Evolutionary conservation across 2,797 vertebrate species (phyloP).

Genomic region (Pangasius larnaudii): DNA sequence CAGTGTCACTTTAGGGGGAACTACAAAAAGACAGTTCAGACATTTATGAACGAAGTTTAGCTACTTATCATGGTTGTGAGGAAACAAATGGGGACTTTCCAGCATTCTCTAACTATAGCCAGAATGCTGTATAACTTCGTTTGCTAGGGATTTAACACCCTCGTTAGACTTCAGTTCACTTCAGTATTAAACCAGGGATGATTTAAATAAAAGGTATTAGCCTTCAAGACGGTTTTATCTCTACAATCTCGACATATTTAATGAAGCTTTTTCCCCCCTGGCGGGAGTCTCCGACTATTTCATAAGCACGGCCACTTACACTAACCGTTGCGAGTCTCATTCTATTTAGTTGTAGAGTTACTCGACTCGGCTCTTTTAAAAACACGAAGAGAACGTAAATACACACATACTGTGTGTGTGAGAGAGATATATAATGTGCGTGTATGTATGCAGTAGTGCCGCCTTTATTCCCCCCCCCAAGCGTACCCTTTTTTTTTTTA

Average conservation of each 20-base stretch:
- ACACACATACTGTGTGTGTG: not conserved
- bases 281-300: not conserved
- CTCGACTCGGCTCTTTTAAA: too few relatives aligned
- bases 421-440: too few relatives aligned
- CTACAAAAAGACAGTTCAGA: not conserved
- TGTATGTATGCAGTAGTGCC: too few relatives aligned
- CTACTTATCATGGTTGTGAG: too few relatives aligned
- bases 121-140: not conserved
- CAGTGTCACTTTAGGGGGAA: not conserved
- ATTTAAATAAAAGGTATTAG: not conserved
- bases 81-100: constrained; percentile 4
- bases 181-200: not conserved
- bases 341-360: not conserved
- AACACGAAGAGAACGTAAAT: not conserved
- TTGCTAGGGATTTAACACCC: not conserved
- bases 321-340: not conserved
- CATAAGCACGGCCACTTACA: not conserved
- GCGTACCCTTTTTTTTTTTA: too few relatives aligned
- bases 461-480: too few relatives aligned
- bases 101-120: not conserved
- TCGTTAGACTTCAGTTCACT: not conserved
- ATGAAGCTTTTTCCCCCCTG: not conserved
- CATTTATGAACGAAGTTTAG: not conserved
- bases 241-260: not conserved
- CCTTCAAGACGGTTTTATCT: not conserved